Conservation (phyloP, 2,113 vertebrate species). For the Tympanuchus pallidicinctus region DNA sequence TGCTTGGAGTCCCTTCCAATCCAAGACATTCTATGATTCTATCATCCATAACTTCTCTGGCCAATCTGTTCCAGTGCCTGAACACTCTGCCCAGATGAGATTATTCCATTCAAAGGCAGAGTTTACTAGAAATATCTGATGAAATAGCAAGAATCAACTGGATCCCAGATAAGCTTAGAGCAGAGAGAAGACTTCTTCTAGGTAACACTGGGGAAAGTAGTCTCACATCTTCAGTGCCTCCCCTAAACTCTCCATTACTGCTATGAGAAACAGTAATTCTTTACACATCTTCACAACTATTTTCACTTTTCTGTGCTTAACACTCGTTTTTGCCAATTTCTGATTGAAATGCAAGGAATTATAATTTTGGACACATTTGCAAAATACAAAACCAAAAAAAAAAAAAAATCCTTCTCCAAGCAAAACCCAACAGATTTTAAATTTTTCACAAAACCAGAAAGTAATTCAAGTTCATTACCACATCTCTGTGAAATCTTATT, state of each 20-base stretch:
- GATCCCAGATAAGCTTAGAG: not conserved
- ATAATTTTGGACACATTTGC: not conserved
- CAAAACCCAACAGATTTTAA: not conserved
- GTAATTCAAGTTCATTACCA: not conserved
- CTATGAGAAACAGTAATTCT: not conserved
- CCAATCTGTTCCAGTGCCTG: not conserved
- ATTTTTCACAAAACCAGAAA: not conserved
- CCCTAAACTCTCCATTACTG: not conserved
- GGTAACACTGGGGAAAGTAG: not conserved
- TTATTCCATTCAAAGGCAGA: not conserved
- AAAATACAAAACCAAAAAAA: not conserved
- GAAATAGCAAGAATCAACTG: not conserved
- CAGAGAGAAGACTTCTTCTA: not conserved
- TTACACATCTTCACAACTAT: not conserved
- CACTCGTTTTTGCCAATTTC: not conserved
- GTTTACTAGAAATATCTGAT: not conserved
- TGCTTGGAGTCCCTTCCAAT: too few species aligned
- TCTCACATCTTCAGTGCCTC: accelerated
- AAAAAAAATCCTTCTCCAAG: not conserved
- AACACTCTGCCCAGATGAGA: not conserved
- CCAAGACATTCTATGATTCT: too few species aligned
- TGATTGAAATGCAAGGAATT: not conserved
- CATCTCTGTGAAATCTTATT: not conserved
- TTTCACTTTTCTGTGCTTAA: not conserved
- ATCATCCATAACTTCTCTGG: not conserved